Evolutionary conservation across 2,888 invertebrate species (phyloP), one percentile per base, ranked within the genome.

Genomic region (Lithophane semibrunnea): DNA sequence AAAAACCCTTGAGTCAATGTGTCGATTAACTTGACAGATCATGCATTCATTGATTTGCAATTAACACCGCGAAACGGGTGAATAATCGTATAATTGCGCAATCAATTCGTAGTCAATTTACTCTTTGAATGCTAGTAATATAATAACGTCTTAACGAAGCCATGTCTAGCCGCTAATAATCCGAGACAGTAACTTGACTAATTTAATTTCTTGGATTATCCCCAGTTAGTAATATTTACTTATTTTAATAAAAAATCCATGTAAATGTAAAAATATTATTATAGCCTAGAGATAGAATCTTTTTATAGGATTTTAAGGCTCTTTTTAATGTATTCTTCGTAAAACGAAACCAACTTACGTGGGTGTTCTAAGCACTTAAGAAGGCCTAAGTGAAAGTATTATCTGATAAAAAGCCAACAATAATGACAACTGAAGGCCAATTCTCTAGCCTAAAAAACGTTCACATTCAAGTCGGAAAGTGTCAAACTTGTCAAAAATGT

Each of bases 41-140:
- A 13, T 37, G 21, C 21, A 13, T 65, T 65, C 12, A 79, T 37
- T 73, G 44, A 80, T 49, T 64, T 44, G 7, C 7, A 10, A 9
- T 18, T 58, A 1, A 5, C n/a, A 65, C 21, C 18, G 18, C 5
- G n/a, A 7, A 44, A 69, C n/a, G 21, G 61, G 21, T 18, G 58
- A 47, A 47, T 47, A 24, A 49, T 37, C 3, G 24, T 24, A 4
- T 49, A 75, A 58, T 42, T 4, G 3, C 21, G 42, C 37, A 37
- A 37, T 37, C 37, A 37, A 37, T 37, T 3, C n/a, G 8, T 42
- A 60, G 1, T 37, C 77, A 58, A 42, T 13, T 29, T 82, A 66
- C 56, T 70, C 37, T 66, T 77, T 56, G 69, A 70, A 49, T 42
- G 24, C 60, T 75, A 77, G 66, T 61, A 82, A 82, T 8, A 61